Percentiles rank a stretch among this genome's conserved stretches.
Evolutionary conservation across 2,113 vertebrate genomes (phyloP).

Genomic region (Ictidomys tridecemlineatus): DNA sequence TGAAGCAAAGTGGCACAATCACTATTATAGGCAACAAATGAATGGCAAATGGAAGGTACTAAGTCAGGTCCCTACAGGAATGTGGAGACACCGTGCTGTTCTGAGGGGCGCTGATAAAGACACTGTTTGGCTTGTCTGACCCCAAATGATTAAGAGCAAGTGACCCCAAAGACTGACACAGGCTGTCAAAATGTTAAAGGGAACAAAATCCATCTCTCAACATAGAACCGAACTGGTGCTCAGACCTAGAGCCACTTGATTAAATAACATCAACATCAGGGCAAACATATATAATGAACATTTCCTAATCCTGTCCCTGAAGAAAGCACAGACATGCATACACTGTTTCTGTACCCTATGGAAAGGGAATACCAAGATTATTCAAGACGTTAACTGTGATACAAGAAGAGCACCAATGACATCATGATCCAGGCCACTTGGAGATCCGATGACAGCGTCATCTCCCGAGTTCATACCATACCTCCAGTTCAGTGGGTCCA

Average conservation of each 20-base stretch:
- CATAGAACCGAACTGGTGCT: background rate
- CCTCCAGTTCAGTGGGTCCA: background rate
- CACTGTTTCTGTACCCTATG: background rate
- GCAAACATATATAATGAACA: background rate
- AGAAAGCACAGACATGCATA: background rate
- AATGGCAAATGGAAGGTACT: background rate
- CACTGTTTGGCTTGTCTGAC: background rate
- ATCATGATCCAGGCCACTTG: background rate
- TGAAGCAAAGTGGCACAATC: background rate
- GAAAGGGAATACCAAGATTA: background rate
- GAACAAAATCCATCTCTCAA: background rate
- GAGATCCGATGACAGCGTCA: too few relatives aligned
- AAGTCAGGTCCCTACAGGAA: background rate
- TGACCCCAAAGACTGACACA: background rate
- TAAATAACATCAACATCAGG: too few relatives aligned
- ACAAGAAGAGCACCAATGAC: background rate
- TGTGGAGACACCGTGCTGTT: fast-evolving
- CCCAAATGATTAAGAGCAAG: background rate
- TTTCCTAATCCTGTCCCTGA: background rate
- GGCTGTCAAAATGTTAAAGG: background rate
- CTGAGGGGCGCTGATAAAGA: fast-evolving
- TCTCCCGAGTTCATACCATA: background rate
- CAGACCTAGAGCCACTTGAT: background rate
- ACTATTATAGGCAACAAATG: background rate
- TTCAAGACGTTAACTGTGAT: background rate